Evolutionary conservation across 2,888 invertebrate genomes (phyloP).

Genomic region (Xestoiulus laeticollis): DNA sequence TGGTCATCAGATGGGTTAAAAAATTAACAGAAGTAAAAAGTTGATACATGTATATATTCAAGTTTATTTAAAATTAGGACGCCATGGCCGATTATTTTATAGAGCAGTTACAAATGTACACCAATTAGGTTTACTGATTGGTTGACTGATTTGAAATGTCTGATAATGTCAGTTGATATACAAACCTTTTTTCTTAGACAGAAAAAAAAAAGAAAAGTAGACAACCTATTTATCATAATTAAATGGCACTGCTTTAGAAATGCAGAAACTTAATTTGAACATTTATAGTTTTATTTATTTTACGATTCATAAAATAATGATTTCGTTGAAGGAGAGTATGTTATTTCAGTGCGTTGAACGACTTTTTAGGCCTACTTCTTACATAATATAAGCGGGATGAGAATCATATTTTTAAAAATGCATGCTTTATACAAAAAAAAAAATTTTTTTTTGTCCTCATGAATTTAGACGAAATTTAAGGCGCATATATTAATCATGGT

Average conservation of each 20-base stretch:
- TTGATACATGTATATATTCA: too few relatives aligned
- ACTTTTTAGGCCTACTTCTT: not conserved
- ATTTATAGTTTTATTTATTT: not conserved
- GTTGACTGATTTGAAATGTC: not conserved
- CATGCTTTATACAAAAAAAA: not conserved
- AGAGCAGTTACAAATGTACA: not conserved
- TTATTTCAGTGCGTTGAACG: not conserved
- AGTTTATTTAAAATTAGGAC: not conserved
- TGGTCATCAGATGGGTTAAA: too few relatives aligned
- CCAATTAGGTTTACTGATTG: not conserved
- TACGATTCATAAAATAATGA: not conserved
- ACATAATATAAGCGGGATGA: not conserved
- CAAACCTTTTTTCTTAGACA: not conserved
- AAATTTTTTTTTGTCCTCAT: not conserved
- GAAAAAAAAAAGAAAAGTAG: not conserved
- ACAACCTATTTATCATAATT: not conserved
- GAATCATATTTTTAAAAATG: not conserved
- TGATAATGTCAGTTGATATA: not conserved
- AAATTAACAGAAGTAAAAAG: too few relatives aligned
- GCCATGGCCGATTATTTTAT: not conserved
- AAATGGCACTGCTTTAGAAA: not conserved
- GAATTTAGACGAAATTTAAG: not conserved
- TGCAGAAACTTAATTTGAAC: not conserved
- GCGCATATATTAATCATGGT: not conserved
- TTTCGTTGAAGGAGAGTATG: not conserved